Evolutionary conservation across 2,113 vertebrate species (phyloP).

Genomic region (Ondatra zibethicus): DNA sequence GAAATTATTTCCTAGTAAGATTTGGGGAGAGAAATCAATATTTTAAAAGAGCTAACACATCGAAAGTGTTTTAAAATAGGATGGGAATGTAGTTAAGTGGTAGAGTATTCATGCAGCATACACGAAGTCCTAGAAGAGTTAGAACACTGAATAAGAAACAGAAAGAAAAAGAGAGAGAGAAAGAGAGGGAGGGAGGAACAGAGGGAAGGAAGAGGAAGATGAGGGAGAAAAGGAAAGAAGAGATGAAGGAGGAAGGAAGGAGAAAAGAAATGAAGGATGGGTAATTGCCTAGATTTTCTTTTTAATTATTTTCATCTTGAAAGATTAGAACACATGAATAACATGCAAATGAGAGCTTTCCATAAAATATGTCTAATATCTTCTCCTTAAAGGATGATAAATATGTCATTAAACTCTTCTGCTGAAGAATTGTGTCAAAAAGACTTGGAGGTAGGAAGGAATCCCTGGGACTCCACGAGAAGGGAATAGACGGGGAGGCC

Average conservation of each 20-base stretch:
- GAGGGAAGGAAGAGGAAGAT: too few species aligned
- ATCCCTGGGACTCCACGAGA: background rate
- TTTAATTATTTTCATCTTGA: background rate
- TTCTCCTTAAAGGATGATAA: background rate
- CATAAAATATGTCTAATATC: background rate
- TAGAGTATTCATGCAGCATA: background rate
- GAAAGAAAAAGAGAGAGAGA: background rate
- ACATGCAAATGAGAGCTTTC: background rate
- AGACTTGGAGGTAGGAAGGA: background rate
- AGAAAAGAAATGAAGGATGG: background rate
- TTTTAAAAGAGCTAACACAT: background rate
- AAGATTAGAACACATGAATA: background rate
- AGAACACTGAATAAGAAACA: too few species aligned
- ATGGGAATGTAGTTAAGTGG: background rate
- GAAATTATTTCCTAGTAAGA: background rate
- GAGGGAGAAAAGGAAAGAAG: too few species aligned
- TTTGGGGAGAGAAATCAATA: background rate
- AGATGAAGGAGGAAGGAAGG: too few species aligned
- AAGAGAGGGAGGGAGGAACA: too few species aligned
- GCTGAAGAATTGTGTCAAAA: background rate
- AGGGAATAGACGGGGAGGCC: fast-evolving
- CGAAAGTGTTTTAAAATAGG: background rate
- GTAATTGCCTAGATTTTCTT: too few species aligned
- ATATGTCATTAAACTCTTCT: background rate
- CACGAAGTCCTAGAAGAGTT: background rate